Conservation (phyloP, 2,113 vertebrate species). For the Cnemophilus loriae region DNA sequence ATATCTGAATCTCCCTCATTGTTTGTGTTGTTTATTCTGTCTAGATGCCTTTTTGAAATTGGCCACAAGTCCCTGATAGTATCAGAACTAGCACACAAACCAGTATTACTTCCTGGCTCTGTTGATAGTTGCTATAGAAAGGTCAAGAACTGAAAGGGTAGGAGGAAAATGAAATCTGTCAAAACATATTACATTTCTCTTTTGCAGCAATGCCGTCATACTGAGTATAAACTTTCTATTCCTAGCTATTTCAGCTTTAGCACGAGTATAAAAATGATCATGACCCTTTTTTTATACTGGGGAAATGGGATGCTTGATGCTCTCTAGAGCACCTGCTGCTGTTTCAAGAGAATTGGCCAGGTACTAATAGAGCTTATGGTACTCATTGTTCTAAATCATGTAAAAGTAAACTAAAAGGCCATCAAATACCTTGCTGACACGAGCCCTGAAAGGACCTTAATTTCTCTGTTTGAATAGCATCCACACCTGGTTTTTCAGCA, state of each 20-base stretch:
- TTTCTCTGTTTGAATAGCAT: background rate
- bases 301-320: background rate
- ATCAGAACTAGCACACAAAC: background rate
- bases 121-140: background rate
- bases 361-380: background rate
- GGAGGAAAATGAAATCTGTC: slow-evolving; percentile 1
- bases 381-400: background rate
- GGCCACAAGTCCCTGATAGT: background rate
- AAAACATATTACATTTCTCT: background rate
- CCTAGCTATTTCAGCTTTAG: background rate
- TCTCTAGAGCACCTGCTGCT: background rate
- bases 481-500: background rate
- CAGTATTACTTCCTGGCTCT: background rate
- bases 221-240: background rate
- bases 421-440: background rate
- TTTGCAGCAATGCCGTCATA: background rate
- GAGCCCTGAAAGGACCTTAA: background rate
- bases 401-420: background rate
- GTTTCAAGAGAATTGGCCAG: background rate
- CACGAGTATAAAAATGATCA: background rate
- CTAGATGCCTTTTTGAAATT: background rate
- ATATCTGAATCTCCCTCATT: background rate
- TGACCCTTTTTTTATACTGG: background rate
- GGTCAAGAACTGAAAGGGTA: slow-evolving; percentile 8
- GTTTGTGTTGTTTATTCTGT: background rate